These are phyloP conservation scores for Eurois occulta DNA, from an alignment of 2,888 invertebrate species.

Conservation along the genomic window DNA sequence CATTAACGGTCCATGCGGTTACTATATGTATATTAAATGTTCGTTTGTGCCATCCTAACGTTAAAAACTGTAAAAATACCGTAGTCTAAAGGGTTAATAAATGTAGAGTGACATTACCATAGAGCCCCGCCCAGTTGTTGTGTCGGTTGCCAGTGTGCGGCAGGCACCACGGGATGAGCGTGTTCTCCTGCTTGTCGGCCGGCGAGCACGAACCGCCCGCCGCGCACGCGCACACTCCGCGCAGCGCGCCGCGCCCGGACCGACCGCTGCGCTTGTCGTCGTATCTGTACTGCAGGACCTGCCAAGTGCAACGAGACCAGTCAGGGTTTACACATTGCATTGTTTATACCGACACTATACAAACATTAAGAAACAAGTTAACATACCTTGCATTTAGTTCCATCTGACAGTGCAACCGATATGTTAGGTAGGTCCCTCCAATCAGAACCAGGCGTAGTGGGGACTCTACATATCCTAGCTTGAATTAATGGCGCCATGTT, in stretches of 20 bases:
- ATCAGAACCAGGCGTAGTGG: constrained; percentile 94
- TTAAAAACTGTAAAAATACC: background rate
- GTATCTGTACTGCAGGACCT: constrained; percentile 88
- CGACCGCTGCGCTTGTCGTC: constrained; percentile 88
- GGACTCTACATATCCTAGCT: constrained; percentile 94
- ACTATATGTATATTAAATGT: background rate
- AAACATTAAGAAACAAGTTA: background rate
- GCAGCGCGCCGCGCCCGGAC: constrained; percentile 83
- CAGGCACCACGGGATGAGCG: constrained; percentile 96
- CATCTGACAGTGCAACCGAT: constrained; percentile 92
- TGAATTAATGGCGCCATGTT: constrained; percentile 95
- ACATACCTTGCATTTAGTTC: constrained; percentile 91
- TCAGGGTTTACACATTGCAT: background rate
- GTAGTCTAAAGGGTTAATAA: background rate
- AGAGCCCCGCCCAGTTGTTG: constrained; percentile 96
- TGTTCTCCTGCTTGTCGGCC: constrained; percentile 94
- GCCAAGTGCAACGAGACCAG: background rate
- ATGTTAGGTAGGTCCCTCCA: constrained; percentile 97
- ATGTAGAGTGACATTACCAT: constrained; percentile 85
- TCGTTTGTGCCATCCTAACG: background rate
- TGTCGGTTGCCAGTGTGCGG: constrained; percentile 96
- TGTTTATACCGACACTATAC: background rate
- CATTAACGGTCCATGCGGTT: background rate
- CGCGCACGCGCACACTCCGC: constrained; percentile 95
- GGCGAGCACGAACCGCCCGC: constrained; percentile 92